Evolutionary conservation across 2,888 invertebrate genomes (phyloP), one percentile per base, ranked within the genome.

Genomic region (Diaphora mendica): DNA sequence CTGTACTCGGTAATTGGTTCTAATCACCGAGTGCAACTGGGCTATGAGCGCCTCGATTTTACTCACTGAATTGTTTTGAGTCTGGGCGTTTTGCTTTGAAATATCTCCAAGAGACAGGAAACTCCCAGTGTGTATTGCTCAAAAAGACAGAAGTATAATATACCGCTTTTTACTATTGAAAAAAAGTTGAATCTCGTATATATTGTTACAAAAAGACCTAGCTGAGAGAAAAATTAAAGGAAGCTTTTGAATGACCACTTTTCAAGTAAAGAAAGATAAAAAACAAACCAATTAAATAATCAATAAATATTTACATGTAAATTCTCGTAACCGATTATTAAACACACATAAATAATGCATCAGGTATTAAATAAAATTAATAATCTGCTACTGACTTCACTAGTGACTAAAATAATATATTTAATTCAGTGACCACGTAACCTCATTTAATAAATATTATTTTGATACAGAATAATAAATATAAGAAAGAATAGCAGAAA

Each of bases 381-480:
- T 64, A 70, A 74, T 73, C 39, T 42, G 62, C 42, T 13, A 23
- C 33, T n/a, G 30, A 70, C 64, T 74, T 64, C 9, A 66, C 9
- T 26, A 15, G 70, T 64, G 39, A 72, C 51, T 69, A 23, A 74
- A 77, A 79, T 67, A 79, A 75, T 76, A 78, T 20, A 83, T 78
- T 76, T 70, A 79, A 75, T 81, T 42, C 65, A 30, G 65, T 75
- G 72, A 79, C 85, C 79, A 68, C 77, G 55, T 72, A 78, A 82
- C 66, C 74, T 79, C 79, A 84, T 77, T 80, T 68, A 77, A 82
- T 80, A 75, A 79, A 77, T 78, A 77, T 75, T 71, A 68, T 72
- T 64, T 78, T 64, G 72, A 55, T 70, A 48, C 68, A 70, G 73
- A 39, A 39, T 8, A 73, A 75, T 79, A 79, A 79, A 84, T 79